phyloP scores from a whole-genome alignment of 2,113 vertebrate species.

The Myotis yumanensis region DNA sequence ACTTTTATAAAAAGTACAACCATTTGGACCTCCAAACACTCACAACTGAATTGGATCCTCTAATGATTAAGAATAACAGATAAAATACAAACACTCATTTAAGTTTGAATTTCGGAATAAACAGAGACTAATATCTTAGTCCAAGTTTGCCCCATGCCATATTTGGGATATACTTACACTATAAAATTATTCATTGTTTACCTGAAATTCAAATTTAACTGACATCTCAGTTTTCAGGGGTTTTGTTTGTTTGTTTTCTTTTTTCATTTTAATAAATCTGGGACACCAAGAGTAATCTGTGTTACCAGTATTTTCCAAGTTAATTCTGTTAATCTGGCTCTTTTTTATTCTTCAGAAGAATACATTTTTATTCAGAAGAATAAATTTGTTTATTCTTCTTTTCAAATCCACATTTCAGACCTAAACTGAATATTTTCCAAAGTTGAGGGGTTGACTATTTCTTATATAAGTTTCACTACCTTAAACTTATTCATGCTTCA shows the following conservation, averaged over 20 bases:
- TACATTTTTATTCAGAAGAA: too few relatives aligned
- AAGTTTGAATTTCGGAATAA: constrained; percentile 36
- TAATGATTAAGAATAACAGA: neutral
- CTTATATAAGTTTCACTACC: neutral
- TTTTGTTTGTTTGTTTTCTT: neutral
- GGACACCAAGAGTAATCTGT: neutral
- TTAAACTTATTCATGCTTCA: neutral
- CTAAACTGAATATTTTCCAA: neutral
- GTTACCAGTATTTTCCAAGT: neutral
- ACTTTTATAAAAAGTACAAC: neutral
- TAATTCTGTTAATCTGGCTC: neutral
- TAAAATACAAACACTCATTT: neutral
- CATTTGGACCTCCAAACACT: neutral
- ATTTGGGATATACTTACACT: neutral
- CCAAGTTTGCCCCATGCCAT: neutral
- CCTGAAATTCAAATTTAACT: neutral
- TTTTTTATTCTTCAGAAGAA: neutral
- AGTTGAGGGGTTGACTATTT: neutral
- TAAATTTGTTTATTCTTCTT: neutral
- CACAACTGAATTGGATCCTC: neutral
- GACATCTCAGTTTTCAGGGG: neutral
- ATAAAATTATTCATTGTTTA: constrained; percentile 1
- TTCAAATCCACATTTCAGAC: constrained; percentile 29
- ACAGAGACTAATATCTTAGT: neutral
- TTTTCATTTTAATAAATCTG: neutral